Percentiles rank a stretch among this genome's conserved stretches.
phyloP scores from a whole-genome alignment of 2,888 invertebrate genomes.

The Agrochola lota region DNA sequence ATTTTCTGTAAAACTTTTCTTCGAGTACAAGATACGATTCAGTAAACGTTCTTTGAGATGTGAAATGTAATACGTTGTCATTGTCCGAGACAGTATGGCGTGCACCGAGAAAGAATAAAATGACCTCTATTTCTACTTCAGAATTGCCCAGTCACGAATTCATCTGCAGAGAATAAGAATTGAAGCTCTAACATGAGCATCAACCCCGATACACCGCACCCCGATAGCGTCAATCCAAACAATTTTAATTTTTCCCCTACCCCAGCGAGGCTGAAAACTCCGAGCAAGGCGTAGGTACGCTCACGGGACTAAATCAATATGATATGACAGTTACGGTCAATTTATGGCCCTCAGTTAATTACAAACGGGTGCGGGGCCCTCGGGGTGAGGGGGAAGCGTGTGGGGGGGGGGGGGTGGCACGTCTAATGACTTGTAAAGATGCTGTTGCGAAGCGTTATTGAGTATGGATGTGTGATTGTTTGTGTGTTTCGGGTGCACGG shows the following conservation, averaged over 20 bases:
- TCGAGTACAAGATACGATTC: not conserved
- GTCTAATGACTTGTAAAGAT: slow-evolving; percentile 90
- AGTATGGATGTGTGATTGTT: slow-evolving; percentile 72
- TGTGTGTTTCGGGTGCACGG: slow-evolving; percentile 52
- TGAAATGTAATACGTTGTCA: slow-evolving; percentile 29
- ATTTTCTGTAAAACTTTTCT: slow-evolving; percentile 21
- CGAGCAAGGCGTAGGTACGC: slow-evolving; percentile 75
- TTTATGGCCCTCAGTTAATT: slow-evolving; percentile 90
- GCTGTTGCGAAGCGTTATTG: slow-evolving; percentile 74
- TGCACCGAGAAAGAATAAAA: slow-evolving; percentile 18
- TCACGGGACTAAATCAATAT: slow-evolving; percentile 90
- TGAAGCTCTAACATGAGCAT: slow-evolving; percentile 35
- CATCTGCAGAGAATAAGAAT: slow-evolving; percentile 9
- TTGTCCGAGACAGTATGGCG: slow-evolving; percentile 1
- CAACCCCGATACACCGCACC: slow-evolving; percentile 66
- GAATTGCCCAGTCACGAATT: not conserved
- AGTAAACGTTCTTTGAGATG: slow-evolving; percentile 24
- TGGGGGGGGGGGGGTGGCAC: slow-evolving; percentile 68
- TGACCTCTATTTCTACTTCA: slow-evolving; percentile 10
- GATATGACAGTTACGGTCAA: slow-evolving; percentile 91
- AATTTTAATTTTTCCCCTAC: slow-evolving; percentile 79
- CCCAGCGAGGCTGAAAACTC: slow-evolving; percentile 75
- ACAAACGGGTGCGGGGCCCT: slow-evolving; percentile 83
- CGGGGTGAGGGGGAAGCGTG: slow-evolving; percentile 61
- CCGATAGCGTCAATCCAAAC: slow-evolving; percentile 79